A percentile compares a stretch with the other conserved stretches of the same genome.
phyloP scores from a whole-genome alignment of 1,140 invertebrate genomes.

The Sinonovacula constricta region DNA sequence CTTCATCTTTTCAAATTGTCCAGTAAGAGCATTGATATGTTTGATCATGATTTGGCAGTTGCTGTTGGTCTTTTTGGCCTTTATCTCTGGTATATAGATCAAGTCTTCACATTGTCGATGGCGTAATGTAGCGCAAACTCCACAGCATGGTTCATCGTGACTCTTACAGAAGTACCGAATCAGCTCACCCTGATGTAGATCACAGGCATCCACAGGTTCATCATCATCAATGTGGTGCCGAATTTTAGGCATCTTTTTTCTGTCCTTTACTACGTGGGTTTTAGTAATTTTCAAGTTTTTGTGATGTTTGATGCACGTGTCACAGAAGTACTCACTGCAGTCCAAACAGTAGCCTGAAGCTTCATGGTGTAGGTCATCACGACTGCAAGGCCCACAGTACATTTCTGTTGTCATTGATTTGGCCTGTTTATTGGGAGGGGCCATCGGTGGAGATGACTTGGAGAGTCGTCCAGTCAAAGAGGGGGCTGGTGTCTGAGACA shows the following conservation, averaged over 20 bases:
- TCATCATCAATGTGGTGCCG: slow-evolving; percentile 24
- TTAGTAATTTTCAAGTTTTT: slow-evolving; percentile 48
- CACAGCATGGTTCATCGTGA: slow-evolving; percentile 38
- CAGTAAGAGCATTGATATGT: slow-evolving; percentile 14
- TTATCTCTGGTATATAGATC: slow-evolving; percentile 36
- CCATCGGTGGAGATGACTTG: neutral
- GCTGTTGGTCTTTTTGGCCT: slow-evolving; percentile 32
- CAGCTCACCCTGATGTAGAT: slow-evolving; percentile 24
- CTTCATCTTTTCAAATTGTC: slow-evolving; percentile 22
- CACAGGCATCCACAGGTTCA: slow-evolving; percentile 35
- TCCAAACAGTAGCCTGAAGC: slow-evolving; percentile 42
- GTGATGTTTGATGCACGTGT: slow-evolving; percentile 41
- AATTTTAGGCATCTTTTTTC: slow-evolving; percentile 39
- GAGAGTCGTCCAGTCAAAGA: neutral
- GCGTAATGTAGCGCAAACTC: slow-evolving; percentile 33
- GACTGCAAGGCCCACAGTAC: slow-evolving; percentile 35
- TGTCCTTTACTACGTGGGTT: slow-evolving; percentile 24
- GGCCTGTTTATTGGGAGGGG: neutral
- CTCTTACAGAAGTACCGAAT: slow-evolving; percentile 37
- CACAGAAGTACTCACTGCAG: slow-evolving; percentile 48
- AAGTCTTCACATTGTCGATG: slow-evolving; percentile 16
- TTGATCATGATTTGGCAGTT: slow-evolving; percentile 23
- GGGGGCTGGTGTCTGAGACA: neutral
- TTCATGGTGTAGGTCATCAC: slow-evolving; percentile 31
- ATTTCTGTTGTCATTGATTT: slow-evolving; percentile 43